Evolutionary conservation across 2,113 vertebrate species (phyloP).

Genomic region (Nyctibius bracteatus): DNA sequence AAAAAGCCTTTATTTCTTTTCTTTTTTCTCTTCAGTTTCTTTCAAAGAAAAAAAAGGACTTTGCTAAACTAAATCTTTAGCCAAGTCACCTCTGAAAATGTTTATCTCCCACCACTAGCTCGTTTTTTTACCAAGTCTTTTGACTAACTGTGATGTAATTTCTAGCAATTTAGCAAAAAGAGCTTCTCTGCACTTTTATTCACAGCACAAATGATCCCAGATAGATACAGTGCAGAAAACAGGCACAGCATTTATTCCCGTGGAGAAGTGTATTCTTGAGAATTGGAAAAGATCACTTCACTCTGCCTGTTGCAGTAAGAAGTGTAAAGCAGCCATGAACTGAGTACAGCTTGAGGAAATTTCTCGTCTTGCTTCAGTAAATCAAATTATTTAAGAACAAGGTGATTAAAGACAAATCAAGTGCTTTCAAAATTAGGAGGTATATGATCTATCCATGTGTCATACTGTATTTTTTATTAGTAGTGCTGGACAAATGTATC

Average conservation of each 20-base stretch:
- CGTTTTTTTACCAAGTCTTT: neutral
- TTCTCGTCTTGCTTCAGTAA: neutral
- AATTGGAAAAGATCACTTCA: neutral
- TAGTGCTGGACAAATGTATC: neutral
- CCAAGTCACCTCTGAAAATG: constrained; percentile 46
- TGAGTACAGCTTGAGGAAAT: neutral
- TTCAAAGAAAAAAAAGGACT: neutral
- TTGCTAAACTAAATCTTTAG: neutral
- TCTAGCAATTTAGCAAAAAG: constrained; percentile 4
- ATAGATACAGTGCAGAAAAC: neutral
- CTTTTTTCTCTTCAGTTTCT: neutral
- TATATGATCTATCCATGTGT: neutral
- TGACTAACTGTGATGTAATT: neutral
- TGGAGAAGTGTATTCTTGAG: neutral
- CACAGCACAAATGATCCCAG: neutral
- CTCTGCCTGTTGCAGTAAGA: neutral
- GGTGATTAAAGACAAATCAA: neutral
- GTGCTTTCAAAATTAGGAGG: neutral
- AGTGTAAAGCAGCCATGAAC: neutral
- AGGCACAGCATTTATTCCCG: neutral
- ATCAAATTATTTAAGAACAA: neutral
- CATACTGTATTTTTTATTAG: neutral
- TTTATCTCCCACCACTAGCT: neutral
- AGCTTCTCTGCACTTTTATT: neutral
- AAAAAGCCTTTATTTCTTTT: neutral